Conservation (phyloP, 2,113 vertebrate genomes). For the Vombatus ursinus region DNA sequence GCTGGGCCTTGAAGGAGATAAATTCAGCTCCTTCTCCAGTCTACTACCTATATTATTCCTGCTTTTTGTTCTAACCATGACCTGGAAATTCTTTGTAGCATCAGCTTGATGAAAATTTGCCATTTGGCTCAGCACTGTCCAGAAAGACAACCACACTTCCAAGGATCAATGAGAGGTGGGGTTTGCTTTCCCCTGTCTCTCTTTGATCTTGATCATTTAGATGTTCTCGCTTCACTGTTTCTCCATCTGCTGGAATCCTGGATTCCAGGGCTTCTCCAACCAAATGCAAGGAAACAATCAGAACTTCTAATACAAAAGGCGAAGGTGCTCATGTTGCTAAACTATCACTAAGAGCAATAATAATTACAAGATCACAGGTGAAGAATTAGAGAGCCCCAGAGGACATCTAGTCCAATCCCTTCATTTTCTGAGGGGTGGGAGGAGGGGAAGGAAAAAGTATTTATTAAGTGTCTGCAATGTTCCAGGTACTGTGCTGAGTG, state of each 20-base stretch:
- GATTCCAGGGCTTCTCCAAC: background rate
- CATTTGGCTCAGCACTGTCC: background rate
- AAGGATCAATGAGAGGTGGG: background rate
- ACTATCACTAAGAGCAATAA: too few relatives aligned
- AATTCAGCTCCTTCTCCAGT: background rate
- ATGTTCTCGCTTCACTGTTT: background rate
- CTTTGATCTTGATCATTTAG: background rate
- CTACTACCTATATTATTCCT: background rate
- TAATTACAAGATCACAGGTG: too few relatives aligned
- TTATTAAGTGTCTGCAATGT: too few relatives aligned
- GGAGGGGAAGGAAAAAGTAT: too few relatives aligned
- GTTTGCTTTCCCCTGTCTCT: background rate
- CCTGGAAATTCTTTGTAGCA: background rate
- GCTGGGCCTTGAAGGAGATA: background rate
- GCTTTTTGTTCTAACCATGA: conserved; percentile 8
- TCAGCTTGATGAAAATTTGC: background rate
- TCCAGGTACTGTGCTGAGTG: background rate
- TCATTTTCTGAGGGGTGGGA: too few relatives aligned
- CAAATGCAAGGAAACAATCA: background rate
- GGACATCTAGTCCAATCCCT: too few relatives aligned
- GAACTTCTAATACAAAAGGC: background rate
- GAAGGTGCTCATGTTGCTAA: background rate
- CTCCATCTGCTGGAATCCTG: background rate
- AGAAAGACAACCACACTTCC: background rate
- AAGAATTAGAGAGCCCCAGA: too few relatives aligned